Evolutionary conservation across 2,113 vertebrate species (phyloP), one percentile per base, ranked within the genome.

Genomic region (Macrotis lagotis): DNA sequence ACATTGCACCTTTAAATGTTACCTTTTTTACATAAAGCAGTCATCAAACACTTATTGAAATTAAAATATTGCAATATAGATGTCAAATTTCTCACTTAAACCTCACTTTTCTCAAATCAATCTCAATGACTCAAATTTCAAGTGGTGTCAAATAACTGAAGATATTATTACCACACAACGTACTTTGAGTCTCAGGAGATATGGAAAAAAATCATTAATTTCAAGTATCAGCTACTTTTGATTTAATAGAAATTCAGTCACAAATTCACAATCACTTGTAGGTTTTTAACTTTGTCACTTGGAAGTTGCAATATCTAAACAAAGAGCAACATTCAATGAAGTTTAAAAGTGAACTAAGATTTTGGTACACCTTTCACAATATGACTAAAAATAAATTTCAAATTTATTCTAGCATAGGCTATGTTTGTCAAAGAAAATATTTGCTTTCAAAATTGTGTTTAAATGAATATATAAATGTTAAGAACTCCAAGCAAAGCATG

Each of bases 211-310:
- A 47, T 24, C 83, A 25, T 93, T 95, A 93, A 93, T 93, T 96
- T 19, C n/a, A 48, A 26, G 50, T 91, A 19, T 92, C 95, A 93
- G 7, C 37, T 49, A 91, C 83, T 44, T 26, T 8, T 91, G 48
- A 89, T 97, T 94, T 92, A 94, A 94, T 89, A 50, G 44, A 5
- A 93, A 95, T 93, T 94, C 74, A 83, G n/a, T n/a, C n/a, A n/a
- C n/a, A n/a, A n/a, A n/a, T n/a, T n/a, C 94, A 94, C 89, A 37
- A 59, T 96, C 92, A 93, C n/a, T 96, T 83, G 89, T 47, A 96
- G 91, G 52, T 95, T 91, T 24, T 48, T 66, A 93, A 94, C 92
- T 88, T 25, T 66, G 3, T 92, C 94, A 93, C 16, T 59, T 93
- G 48, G 37, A 1, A 89, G 44, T 52, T 93, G 94, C 37, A 95